Evolutionary conservation across 2,888 invertebrate species (phyloP), one percentile per base, ranked within the genome.

Genomic region (Eremobia ochroleuca): DNA sequence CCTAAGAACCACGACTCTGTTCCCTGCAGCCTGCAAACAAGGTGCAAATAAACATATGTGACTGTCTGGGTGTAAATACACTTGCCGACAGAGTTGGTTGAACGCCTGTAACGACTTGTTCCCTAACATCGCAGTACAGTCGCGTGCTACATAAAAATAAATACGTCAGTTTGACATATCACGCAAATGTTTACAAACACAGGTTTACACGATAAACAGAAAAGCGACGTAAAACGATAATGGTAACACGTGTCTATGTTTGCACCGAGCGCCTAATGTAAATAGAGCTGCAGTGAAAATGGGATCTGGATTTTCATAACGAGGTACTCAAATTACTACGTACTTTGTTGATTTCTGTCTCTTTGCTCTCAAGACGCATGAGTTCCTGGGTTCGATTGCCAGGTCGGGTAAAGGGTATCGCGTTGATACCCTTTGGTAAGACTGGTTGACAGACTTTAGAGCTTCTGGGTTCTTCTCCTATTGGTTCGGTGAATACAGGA

Each of bases 151-250:
- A 46, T 62, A 37, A 46, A 43, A 62, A 43, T 55, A 55, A 74
- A n/a, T 65, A 77, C 72, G n/a, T 43, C 46, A 73, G n/a, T 37
- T 40, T 77, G 71, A 73, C 69, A 72, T 78, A 77, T 79, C 71
- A 83, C 78, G 67, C 62, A 21, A 76, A 77, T 79, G 73, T 88
- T 88, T 81, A 83, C 88, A 52, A 88, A 77, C 79, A 77, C 28
- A n/a, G 66, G 71, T 81, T 86, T 77, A 81, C 88, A 75, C 52
- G 77, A 61, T 76, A 62, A 78, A 80, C 69, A 85, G 49, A 71
- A 61, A 40, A 79, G 73, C 83, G 61, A 66, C 71, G 78, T 85
- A 73, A 73, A 80, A 81, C 81, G 65, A 82, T 85, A 79, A 76
- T 75, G 49, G 15, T 69, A 64, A 80, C 81, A 87, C 86, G 85